phyloP scores from a whole-genome alignment of 2,113 vertebrate species.

The Rhizomys pruinosus region DNA sequence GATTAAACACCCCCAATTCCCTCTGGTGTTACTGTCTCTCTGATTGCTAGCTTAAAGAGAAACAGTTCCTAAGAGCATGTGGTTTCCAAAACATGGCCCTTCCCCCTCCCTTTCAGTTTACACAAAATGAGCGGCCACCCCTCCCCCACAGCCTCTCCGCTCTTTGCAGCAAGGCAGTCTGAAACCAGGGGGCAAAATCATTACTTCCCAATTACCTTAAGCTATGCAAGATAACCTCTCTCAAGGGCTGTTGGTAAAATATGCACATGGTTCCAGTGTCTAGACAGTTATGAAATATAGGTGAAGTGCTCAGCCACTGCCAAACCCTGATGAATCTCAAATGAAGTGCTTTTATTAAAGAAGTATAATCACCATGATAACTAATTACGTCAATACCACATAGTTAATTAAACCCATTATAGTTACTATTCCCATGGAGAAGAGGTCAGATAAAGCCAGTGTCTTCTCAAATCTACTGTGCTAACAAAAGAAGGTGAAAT shows the following conservation, averaged over 20 bases:
- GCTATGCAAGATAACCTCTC: slow-evolving; percentile 84
- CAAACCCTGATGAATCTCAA: slow-evolving; percentile 84
- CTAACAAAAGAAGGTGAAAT: slow-evolving; percentile 85
- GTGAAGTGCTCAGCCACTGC: slow-evolving; percentile 72
- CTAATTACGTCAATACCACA: slow-evolving; percentile 88
- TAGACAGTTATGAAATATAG: slow-evolving; percentile 87
- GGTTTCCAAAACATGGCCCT: slow-evolving; percentile 78
- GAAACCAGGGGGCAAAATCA: slow-evolving; percentile 86
- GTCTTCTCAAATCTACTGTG: slow-evolving; percentile 74
- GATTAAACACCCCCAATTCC: slow-evolving; percentile 74
- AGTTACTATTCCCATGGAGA: slow-evolving; percentile 85
- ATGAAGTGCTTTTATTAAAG: slow-evolving; percentile 89
- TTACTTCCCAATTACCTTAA: slow-evolving; percentile 88
- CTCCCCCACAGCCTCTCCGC: slow-evolving; percentile 68
- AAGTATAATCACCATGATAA: slow-evolving; percentile 87
- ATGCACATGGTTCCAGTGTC: slow-evolving; percentile 79
- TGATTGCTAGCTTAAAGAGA: slow-evolving; percentile 74
- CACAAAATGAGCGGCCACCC: slow-evolving; percentile 68
- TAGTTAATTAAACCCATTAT: slow-evolving; percentile 91
- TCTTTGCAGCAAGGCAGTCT: slow-evolving; percentile 67
- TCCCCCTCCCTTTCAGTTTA: slow-evolving; percentile 71
- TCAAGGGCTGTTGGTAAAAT: slow-evolving; percentile 84
- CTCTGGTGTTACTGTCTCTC: slow-evolving; percentile 64
- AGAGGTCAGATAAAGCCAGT: slow-evolving; percentile 84
- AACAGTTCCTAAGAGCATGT: slow-evolving; percentile 61